Percentiles rank a stretch among this genome's conserved stretches.
These are phyloP conservation scores for Crocidura indochinensis DNA, from an alignment of 2,797 vertebrate genomes.

Conservation along the genomic window DNA sequence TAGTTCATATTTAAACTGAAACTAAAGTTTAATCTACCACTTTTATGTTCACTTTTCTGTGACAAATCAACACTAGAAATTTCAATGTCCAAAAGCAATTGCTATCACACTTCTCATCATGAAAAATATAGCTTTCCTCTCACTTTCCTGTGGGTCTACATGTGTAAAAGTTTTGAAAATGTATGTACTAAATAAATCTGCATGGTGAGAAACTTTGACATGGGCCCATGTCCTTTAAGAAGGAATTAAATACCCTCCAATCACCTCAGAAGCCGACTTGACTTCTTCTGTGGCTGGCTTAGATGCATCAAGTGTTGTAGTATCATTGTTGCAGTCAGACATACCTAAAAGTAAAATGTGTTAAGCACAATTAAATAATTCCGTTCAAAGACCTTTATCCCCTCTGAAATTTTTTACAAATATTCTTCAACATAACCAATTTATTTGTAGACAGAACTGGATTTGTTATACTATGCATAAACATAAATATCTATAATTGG, in stretches of 20 bases:
- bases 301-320: slow-evolving; percentile 86
- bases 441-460: slow-evolving; percentile 45
- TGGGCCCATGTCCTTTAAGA: slow-evolving; percentile 71
- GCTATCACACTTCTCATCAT: not conserved
- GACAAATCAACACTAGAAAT: slow-evolving; percentile 31
- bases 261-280: slow-evolving; percentile 90
- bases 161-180: not conserved
- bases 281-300: slow-evolving; percentile 88
- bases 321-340: slow-evolving; percentile 88
- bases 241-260: slow-evolving; percentile 77
- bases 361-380: slow-evolving; percentile 85
- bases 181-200: slow-evolving; percentile 28
- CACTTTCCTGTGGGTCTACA: not conserved
- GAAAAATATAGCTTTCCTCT: not conserved
- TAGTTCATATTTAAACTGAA: slow-evolving; percentile 32
- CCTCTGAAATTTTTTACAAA: slow-evolving; percentile 66
- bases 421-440: slow-evolving; percentile 7
- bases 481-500: not conserved
- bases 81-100: slow-evolving; percentile 22
- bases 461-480: slow-evolving; percentile 52
- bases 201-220: slow-evolving; percentile 79
- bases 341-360: slow-evolving; percentile 90
- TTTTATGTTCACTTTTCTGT: slow-evolving; percentile 3
- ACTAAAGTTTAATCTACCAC: not conserved
- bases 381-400: slow-evolving; percentile 37